phyloP scores from a whole-genome alignment of 2,113 vertebrate species.

The Scomber colias region DNA sequence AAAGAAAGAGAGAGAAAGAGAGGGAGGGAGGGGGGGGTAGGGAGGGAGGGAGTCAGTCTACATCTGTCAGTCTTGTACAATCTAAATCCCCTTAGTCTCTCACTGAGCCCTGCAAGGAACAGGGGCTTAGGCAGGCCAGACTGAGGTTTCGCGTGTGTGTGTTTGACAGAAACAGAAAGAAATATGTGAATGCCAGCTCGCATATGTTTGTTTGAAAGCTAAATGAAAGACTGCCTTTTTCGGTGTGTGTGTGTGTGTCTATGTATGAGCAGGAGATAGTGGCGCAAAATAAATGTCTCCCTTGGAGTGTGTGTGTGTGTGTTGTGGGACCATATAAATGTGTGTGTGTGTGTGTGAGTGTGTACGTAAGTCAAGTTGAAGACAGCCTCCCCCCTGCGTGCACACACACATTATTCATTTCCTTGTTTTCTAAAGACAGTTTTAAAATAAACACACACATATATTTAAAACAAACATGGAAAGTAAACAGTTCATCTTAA shows the following conservation, averaged over 20 bases:
- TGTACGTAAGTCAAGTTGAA: constrained; percentile 37
- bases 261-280: constrained; percentile 14
- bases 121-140: constrained; percentile 60
- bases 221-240: constrained; percentile 43
- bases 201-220: constrained; percentile 58
- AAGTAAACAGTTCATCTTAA: constrained; percentile 69
- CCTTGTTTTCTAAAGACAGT: constrained; percentile 42
- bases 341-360: constrained; percentile 9
- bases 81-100: constrained; percentile 77
- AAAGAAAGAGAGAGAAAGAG: constrained; percentile 46
- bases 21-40: constrained; percentile 54
- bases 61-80: constrained; percentile 77
- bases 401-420: constrained; percentile 59
- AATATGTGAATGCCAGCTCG: constrained; percentile 29
- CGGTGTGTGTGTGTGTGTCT: not conserved
- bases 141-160: constrained; percentile 33
- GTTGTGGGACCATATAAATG: not conserved
- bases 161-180: constrained; percentile 28
- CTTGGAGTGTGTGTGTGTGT: not conserved
- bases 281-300: constrained; percentile 1
- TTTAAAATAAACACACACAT: constrained; percentile 50
- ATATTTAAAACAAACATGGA: constrained; percentile 69
- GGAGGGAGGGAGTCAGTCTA: constrained; percentile 61
- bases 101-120: constrained; percentile 69
- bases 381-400: constrained; percentile 17